Percentiles rank a stretch among this genome's conserved stretches.
These are phyloP conservation scores for Potamarius usumacintae DNA, from an alignment of 2,113 vertebrate species.

Conservation along the genomic window DNA sequence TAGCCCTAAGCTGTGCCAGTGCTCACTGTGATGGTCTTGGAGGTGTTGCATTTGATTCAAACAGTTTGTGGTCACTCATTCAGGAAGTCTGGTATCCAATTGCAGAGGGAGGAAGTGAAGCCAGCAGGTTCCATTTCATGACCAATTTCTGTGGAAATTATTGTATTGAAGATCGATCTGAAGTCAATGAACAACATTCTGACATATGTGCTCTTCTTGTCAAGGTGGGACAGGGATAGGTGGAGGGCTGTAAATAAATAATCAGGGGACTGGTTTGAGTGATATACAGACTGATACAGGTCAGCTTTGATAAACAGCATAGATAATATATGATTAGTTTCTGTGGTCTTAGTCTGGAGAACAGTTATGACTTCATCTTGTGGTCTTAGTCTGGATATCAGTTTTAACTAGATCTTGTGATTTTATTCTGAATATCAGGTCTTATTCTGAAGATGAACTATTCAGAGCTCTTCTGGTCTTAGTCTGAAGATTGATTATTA, in stretches of 20 bases:
- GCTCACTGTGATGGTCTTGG: not conserved
- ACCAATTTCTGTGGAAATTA: not conserved
- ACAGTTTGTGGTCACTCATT: no score
- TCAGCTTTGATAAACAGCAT: not conserved
- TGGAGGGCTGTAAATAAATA: not conserved
- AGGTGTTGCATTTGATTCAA: not conserved
- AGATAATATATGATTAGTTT: not conserved
- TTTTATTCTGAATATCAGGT: not conserved
- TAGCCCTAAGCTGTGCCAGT: not conserved
- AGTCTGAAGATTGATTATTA: not conserved
- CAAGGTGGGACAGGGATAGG: not conserved
- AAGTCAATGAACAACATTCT: not conserved
- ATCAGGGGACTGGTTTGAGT: not conserved
- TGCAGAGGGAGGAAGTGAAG: not conserved
- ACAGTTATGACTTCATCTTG: not conserved
- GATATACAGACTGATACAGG: not conserved
- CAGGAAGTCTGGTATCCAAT: no score
- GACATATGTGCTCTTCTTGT: not conserved
- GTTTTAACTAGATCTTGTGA: not conserved
- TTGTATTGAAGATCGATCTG: not conserved
- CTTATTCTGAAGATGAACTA: no score
- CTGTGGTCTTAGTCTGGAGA: not conserved
- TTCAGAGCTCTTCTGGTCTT: not conserved
- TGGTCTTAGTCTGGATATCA: not conserved
- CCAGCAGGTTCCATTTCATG: not conserved